A percentile compares a stretch with the other conserved stretches of the same genome.
Evolutionary conservation across 2,888 invertebrate genomes (phyloP).

Genomic region (Peribatodes rhomboidaria): DNA sequence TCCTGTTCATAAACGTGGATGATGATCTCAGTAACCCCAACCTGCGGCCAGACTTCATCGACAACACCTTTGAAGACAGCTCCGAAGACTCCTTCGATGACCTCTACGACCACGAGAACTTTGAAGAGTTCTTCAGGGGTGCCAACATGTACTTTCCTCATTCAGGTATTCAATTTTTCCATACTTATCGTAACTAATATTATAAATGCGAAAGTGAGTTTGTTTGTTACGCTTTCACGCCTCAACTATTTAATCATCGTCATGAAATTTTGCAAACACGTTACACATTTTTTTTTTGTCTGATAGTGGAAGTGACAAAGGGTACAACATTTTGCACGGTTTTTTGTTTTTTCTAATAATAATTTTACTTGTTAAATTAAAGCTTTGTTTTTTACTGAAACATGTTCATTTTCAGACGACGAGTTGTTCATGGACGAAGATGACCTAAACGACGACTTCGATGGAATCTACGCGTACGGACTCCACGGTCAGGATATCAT

Average conservation of each 20-base stretch:
- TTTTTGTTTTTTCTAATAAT: too few species aligned
- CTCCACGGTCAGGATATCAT: conserved; percentile 64
- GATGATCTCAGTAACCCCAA: conserved; percentile 74
- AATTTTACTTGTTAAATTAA: too few species aligned
- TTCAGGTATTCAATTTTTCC: conserved; percentile 3
- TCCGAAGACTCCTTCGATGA: conserved; percentile 74
- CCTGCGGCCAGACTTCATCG: conserved; percentile 74
- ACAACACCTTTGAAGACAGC: conserved; percentile 67
- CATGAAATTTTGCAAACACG: too few species aligned
- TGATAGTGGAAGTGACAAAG: too few species aligned
- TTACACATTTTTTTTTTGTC: too few species aligned
- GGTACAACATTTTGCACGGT: too few species aligned
- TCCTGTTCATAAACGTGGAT: conserved; percentile 62
- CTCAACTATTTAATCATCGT: too few species aligned
- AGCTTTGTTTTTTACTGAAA: too few species aligned
- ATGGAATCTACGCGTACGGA: conserved; percentile 60
- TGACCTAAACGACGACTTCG: conserved; percentile 63
- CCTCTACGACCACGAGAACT: conserved; percentile 67
- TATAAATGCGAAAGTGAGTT: too few species aligned
- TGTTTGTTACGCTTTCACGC: too few species aligned
- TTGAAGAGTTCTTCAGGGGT: conserved; percentile 64
- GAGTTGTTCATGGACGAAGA: conserved; percentile 69
- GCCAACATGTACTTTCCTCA: conserved; percentile 52
- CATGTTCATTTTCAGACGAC: conserved; percentile 62
- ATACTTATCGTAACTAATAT: too few species aligned